These are phyloP conservation scores for Pygoscelis adeliae DNA, from an alignment of 2,113 vertebrate genomes.

Conservation along the genomic window DNA sequence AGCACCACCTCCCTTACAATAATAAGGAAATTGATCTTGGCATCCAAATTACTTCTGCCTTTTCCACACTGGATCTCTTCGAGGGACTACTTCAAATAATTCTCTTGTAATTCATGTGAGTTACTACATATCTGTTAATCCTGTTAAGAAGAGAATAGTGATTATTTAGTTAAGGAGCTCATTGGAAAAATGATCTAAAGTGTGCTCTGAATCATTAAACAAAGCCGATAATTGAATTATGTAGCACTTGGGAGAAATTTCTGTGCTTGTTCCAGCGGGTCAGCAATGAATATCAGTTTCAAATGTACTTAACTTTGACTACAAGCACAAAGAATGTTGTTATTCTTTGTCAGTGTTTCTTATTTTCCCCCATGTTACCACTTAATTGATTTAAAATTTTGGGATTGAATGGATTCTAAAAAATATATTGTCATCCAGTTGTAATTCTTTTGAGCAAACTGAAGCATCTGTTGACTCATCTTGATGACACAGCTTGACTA, in stretches of 20 bases:
- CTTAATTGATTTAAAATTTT: not conserved
- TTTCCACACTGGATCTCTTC: conserved; percentile 1
- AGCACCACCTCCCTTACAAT: not conserved
- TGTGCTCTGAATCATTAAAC: conserved; percentile 39
- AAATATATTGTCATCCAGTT: not conserved
- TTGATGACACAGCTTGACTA: not conserved
- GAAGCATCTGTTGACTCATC: not conserved
- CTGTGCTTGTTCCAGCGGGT: not conserved
- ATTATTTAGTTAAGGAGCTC: conserved; percentile 49
- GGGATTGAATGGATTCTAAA: not conserved
- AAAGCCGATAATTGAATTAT: conserved; percentile 52
- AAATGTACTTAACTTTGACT: not conserved
- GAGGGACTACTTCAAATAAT: conserved; percentile 34
- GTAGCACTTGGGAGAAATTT: not conserved
- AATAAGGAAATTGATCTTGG: conserved; percentile 32
- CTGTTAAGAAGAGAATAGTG: conserved; percentile 48
- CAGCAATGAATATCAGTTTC: not conserved
- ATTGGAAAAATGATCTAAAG: conserved; percentile 41
- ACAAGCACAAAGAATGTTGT: not conserved
- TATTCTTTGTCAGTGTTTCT: not conserved
- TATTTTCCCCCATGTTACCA: not conserved
- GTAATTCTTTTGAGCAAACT: not conserved
- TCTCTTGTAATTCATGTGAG: conserved; percentile 18
- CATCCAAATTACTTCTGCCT: conserved; percentile 24
- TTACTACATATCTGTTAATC: conserved; percentile 57